Evolutionary conservation across 2,888 invertebrate species (phyloP), one percentile per base, ranked within the genome.

Genomic region (Xylocampa areola): DNA sequence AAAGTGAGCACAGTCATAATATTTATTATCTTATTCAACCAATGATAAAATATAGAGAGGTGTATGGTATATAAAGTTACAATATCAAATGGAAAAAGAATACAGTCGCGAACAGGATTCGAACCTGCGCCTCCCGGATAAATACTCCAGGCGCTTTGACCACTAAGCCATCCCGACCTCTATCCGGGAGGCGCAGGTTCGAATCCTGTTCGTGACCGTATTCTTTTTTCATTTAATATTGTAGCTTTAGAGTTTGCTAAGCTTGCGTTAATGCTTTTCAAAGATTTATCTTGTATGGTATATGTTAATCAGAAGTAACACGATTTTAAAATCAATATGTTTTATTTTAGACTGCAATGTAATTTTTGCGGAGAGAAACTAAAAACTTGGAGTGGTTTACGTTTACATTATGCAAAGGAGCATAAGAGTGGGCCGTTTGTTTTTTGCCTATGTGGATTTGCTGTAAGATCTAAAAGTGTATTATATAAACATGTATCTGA

Each of bases 401-500:
- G 85, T 39, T 48, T 75, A 14, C 93, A 93, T 76, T 89, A 81
- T 66, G 76, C 69, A 8, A 87, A 82, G 63, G 65, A 68, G 4
- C 93, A 93, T 65, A 88, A 87, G 73, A 83, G 77, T 55, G 88
- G 87, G 73, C 87, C 90, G 14, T 68, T 82, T 51, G 84, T 89
- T 13, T 82, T 81, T 51, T 93, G 93, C 64, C 65, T 90, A 2
- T 93, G 93, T 78, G 93, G 93, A 11, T 87, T 84, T 70, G 83
- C 84, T 5, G 86, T 92, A 23, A 81, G 81, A 74, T 92, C 92
- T 3, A 90, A 91, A 68, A 89, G 84, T 80, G 85, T 87, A 30
- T 84, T 94, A 11, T 92, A 93, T 71, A 91, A 90, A 71, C 93
- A 94, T 78, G 85, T 91, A 10, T 83, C 89, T 1, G 87, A 89